Conservation (phyloP, 2,888 invertebrate species). For the Dioctria rufipes region DNA sequence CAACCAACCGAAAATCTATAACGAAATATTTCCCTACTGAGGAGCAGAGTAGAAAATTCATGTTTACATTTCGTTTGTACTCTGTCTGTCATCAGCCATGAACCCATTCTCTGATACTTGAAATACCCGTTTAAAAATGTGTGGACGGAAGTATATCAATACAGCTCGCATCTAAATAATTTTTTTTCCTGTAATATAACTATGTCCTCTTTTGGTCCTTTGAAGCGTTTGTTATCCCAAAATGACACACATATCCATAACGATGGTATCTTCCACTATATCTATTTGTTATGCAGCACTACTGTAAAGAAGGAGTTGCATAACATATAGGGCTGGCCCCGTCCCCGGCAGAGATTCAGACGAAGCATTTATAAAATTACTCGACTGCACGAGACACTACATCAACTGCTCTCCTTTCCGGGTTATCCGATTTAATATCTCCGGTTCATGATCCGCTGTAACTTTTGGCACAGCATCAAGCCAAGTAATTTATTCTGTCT, state of each 20-base stretch:
- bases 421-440: conserved; percentile 45
- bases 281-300: not conserved
- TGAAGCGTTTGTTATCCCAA: conserved; percentile 17
- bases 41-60: no score
- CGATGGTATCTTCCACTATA: not conserved
- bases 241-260: conserved; percentile 2
- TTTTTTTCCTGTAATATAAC: not conserved
- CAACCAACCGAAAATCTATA: no score
- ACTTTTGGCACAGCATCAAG: conserved; percentile 52
- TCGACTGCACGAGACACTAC: conserved; percentile 35
- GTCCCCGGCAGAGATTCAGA: not conserved
- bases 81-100: no score
- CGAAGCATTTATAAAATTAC: conserved; percentile 46
- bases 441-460: conserved; percentile 43
- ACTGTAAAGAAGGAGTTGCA: conserved; percentile 11
- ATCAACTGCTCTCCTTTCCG: conserved; percentile 23
- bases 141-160: conserved; percentile 1
- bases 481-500: conserved; percentile 44
- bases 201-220: conserved; percentile 24
- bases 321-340: not conserved
- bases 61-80: no score
- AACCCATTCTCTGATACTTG: no score
- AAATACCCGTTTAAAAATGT: no score
- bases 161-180: conserved; percentile 20
- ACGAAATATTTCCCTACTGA: no score